Evolutionary conservation across 1,140 invertebrate genomes (phyloP).

Genomic region (Diprion similis): DNA sequence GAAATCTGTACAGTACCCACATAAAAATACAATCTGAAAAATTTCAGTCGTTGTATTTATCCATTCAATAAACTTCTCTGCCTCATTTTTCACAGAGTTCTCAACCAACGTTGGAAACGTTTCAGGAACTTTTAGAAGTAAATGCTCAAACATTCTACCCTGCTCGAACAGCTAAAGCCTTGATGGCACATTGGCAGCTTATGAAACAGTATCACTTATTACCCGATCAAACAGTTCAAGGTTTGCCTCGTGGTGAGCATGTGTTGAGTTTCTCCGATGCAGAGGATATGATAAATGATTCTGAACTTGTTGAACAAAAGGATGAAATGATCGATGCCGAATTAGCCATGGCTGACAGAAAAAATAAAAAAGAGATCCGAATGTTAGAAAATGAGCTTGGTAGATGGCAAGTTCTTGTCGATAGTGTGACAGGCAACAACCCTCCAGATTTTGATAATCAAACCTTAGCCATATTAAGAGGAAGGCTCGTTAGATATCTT

Average conservation of each 20-base stretch:
- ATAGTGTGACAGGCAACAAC: constrained; percentile 83
- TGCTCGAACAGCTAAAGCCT: constrained; percentile 82
- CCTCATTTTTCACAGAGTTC: constrained; percentile 56
- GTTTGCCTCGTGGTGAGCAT: constrained; percentile 70
- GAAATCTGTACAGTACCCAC: constrained; percentile 73
- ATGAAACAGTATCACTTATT: constrained; percentile 94
- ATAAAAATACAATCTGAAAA: constrained; percentile 3
- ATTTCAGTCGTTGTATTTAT: constrained; percentile 25
- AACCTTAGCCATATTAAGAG: constrained; percentile 91
- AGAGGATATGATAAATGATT: constrained; percentile 88
- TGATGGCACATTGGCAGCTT: constrained; percentile 90
- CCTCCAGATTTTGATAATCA: constrained; percentile 88
- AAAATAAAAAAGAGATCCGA: constrained; percentile 83
- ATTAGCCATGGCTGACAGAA: constrained; percentile 72
- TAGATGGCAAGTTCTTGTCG: constrained; percentile 93
- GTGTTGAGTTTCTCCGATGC: constrained; percentile 90
- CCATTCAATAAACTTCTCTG: constrained; percentile 37
- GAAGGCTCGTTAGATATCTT: constrained; percentile 90
- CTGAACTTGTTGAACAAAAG: constrained; percentile 78
- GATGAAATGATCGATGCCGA: constrained; percentile 79
- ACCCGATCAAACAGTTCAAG: constrained; percentile 84
- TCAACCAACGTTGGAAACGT: constrained; percentile 77
- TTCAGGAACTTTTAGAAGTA: constrained; percentile 86
- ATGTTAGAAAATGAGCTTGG: constrained; percentile 88
- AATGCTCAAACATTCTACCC: constrained; percentile 88